Evolutionary conservation across 2,797 vertebrate genomes (phyloP).

Genomic region (Lerista edwardsae): DNA sequence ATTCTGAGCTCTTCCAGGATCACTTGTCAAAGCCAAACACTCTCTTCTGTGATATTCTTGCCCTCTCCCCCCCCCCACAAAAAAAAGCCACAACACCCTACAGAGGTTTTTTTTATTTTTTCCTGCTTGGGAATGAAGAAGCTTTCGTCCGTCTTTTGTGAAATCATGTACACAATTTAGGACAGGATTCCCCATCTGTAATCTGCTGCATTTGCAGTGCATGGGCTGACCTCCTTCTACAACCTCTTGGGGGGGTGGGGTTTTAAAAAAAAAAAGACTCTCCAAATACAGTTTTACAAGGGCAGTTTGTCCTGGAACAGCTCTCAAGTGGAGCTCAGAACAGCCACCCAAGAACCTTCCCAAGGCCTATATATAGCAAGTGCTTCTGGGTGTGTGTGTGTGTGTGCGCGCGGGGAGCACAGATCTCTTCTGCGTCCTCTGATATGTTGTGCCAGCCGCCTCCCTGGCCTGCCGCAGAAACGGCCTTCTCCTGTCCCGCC

Average conservation of each 20-base stretch:
- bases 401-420: fast-evolving
- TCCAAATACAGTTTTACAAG: too few species aligned
- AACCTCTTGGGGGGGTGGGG: not conserved
- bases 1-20: not conserved
- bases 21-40: not conserved
- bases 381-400: not conserved
- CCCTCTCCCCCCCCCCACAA: too few species aligned
- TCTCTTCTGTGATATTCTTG: too few species aligned
- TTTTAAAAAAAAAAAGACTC: not conserved
- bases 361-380: not conserved
- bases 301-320: too few species aligned
- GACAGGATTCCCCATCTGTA: not conserved
- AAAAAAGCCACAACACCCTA: too few species aligned
- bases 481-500: not conserved
- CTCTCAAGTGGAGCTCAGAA: not conserved
- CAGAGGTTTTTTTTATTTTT: too few species aligned
- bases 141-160: too few species aligned
- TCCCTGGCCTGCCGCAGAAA: too few species aligned
- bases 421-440: not conserved
- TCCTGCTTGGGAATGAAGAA: not conserved
- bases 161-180: not conserved
- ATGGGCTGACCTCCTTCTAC: not conserved
- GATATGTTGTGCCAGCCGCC: not conserved
- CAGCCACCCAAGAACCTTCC: not conserved
- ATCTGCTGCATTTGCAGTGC: not conserved